These are phyloP conservation scores for Rotaria sp. DNA, from an alignment of 2,888 invertebrate species.

Conservation along the genomic window DNA sequence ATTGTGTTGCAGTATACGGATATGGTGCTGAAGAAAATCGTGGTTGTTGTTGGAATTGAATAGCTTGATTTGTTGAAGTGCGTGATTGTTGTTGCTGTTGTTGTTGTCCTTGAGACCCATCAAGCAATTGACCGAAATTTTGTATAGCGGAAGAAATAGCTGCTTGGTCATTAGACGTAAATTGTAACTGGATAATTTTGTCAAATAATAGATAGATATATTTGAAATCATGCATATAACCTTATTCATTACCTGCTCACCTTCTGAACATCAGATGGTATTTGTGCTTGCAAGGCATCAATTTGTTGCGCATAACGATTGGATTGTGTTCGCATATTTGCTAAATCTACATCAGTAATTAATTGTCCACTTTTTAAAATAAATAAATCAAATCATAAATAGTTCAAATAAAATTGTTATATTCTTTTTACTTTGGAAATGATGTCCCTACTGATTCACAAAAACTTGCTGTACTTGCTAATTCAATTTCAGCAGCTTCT, in stretches of 20 bases:
- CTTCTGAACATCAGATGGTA: neutral
- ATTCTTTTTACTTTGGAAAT: conserved; percentile 24
- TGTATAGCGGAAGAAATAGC: neutral
- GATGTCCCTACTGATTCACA: conserved; percentile 63
- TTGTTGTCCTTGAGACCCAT: neutral
- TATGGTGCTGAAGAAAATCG: neutral
- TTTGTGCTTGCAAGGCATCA: neutral
- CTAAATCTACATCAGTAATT: conserved; percentile 46
- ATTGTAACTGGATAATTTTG: neutral
- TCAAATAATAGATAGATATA: neutral
- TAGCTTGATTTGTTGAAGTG: neutral
- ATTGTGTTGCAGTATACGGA: neutral
- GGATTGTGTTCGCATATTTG: conserved; percentile 43
- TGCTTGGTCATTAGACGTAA: neutral
- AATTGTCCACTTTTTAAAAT: neutral
- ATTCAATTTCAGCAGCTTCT: conserved; percentile 86
- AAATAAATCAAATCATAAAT: too few relatives aligned
- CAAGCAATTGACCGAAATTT: neutral
- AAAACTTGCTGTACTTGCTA: conserved; percentile 86
- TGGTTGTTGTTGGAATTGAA: neutral
- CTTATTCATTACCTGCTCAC: neutral
- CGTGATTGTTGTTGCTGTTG: neutral
- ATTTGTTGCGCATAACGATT: conserved; percentile 8
- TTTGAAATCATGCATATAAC: neutral
- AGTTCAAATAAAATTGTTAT: too few relatives aligned